Conservation (phyloP, 1,140 invertebrate species). For the Drosophila dunni region DNA sequence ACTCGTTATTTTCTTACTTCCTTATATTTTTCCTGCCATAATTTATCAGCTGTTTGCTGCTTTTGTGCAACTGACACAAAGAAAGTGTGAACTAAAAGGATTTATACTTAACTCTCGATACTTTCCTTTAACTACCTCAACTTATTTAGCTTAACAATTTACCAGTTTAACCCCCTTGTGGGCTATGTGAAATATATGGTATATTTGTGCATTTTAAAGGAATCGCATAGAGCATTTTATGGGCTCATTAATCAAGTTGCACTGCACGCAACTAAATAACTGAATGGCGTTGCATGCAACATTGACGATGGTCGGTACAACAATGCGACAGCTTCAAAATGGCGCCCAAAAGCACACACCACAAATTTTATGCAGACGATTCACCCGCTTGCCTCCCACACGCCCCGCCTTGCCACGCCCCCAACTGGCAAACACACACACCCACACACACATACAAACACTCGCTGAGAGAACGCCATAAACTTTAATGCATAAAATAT, state of each 20-base stretch:
- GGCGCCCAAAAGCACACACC: constrained; percentile 76
- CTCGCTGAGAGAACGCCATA: constrained; percentile 42
- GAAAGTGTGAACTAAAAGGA: background rate
- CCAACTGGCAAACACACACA: constrained; percentile 3
- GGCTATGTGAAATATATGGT: constrained; percentile 40
- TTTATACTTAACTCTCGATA: background rate
- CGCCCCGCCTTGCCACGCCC: background rate
- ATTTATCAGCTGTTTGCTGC: too few relatives aligned
- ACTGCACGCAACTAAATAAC: constrained; percentile 63
- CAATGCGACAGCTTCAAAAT: constrained; percentile 59
- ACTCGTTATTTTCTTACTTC: too few relatives aligned
- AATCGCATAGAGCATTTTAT: constrained; percentile 40
- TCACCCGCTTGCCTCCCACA: background rate
- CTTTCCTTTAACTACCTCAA: background rate
- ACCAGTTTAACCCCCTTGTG: constrained; percentile 10
- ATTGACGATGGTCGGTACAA: constrained; percentile 40
- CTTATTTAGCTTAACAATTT: background rate
- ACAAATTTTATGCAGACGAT: constrained; percentile 62
- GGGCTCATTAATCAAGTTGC: constrained; percentile 66
- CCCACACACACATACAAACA: constrained; percentile 13
- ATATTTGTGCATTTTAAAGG: constrained; percentile 12
- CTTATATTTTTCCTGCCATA: too few relatives aligned
- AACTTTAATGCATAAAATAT: constrained; percentile 84
- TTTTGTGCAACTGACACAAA: background rate
- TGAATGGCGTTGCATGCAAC: constrained; percentile 41